Conservation (phyloP, 1,140 invertebrate genomes). For the Homarus americanus region DNA sequence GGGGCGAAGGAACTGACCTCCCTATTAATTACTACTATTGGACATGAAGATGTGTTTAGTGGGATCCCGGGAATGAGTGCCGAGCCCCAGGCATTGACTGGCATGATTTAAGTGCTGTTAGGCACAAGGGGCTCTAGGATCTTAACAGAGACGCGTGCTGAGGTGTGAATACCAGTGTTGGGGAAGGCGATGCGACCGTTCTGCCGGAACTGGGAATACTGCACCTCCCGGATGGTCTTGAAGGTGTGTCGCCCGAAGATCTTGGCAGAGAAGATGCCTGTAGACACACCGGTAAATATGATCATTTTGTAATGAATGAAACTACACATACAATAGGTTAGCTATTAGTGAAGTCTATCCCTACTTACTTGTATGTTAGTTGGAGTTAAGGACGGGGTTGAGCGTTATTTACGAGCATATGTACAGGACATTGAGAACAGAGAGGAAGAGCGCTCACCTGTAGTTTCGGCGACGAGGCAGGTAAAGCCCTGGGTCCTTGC, state of each 20-base stretch:
- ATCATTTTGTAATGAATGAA: no score
- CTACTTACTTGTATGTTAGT: no score
- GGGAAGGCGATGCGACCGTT: constrained; percentile 74
- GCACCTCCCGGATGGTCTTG: constrained; percentile 74
- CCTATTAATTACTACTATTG: neutral
- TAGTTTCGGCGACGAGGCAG: constrained; percentile 70
- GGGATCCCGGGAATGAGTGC: neutral
- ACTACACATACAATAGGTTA: no score
- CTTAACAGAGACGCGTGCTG: constrained; percentile 72
- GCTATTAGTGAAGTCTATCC: no score
- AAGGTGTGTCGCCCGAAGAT: constrained; percentile 73
- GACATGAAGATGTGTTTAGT: neutral
- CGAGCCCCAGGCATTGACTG: neutral
- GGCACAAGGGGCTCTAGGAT: constrained; percentile 45
- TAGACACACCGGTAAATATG: no score
- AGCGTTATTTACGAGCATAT: no score
- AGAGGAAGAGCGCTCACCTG: constrained; percentile 66
- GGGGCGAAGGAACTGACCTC: neutral
- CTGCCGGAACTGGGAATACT: constrained; percentile 69
- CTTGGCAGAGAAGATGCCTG: constrained; percentile 75
- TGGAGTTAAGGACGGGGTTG: no score
- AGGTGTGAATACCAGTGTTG: constrained; percentile 74
- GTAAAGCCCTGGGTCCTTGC: constrained; percentile 59
- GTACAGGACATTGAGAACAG: no score
- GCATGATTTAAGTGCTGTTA: neutral